A percentile compares a stretch with the other conserved stretches of the same genome.
Evolutionary conservation across 2,113 vertebrate species (phyloP).

Genomic region (Anguilla japonica): DNA sequence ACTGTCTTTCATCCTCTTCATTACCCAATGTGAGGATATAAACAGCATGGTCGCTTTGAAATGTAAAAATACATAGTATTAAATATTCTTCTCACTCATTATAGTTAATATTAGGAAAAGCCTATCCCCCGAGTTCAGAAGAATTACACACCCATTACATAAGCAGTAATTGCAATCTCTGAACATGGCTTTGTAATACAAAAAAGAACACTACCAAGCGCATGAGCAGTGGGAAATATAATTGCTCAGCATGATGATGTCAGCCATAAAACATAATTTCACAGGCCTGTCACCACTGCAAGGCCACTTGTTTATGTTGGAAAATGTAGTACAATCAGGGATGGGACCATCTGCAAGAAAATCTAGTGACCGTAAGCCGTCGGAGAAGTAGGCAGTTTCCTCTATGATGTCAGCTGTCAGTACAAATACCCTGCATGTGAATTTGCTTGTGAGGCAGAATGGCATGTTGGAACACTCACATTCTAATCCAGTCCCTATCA

Average conservation of each 20-base stretch:
- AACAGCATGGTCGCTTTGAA: too few relatives aligned
- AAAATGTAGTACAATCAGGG: neutral
- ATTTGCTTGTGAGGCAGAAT: neutral
- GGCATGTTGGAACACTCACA: neutral
- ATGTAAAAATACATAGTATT: too few relatives aligned
- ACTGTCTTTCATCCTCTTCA: too few relatives aligned
- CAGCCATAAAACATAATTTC: neutral
- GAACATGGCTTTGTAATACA: neutral
- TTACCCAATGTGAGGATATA: too few relatives aligned
- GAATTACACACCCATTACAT: neutral
- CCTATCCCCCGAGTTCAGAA: too few relatives aligned
- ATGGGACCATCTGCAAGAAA: neutral
- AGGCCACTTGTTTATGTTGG: neutral
- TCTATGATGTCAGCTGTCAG: neutral
- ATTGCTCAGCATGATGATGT: neutral
- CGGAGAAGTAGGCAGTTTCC: neutral
- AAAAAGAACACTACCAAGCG: neutral
- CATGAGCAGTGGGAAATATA: neutral
- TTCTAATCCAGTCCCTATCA: neutral
- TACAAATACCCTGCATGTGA: neutral
- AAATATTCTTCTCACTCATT: too few relatives aligned
- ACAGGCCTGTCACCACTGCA: neutral
- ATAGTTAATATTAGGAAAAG: too few relatives aligned
- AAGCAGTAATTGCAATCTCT: neutral
- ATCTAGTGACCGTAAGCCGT: neutral